A percentile compares a stretch with the other conserved stretches of the same genome.
Evolutionary conservation across 2,797 vertebrate species (phyloP).

Genomic region (Enteromius thamalakanensis): DNA sequence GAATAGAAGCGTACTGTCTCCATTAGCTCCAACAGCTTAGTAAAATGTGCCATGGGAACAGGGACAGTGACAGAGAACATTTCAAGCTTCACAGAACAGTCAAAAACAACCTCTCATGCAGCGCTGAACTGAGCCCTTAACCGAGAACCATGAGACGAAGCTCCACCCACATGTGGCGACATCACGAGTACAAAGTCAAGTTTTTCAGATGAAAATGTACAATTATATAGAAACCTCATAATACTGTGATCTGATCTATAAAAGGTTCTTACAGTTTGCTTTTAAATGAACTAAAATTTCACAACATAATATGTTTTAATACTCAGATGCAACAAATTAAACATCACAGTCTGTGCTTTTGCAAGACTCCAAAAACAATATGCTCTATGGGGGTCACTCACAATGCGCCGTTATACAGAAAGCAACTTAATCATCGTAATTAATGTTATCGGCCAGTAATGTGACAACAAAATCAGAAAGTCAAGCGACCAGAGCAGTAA

Average conservation of each 20-base stretch:
- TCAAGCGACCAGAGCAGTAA: conserved; percentile 33
- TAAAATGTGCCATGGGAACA: conserved; percentile 48
- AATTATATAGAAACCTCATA: not conserved
- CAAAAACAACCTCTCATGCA: conserved; percentile 41
- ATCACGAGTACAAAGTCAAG: conserved; percentile 4
- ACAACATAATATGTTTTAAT: not conserved
- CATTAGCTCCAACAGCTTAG: conserved; percentile 47
- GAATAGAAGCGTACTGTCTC: conserved; percentile 3
- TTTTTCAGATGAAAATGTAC: not conserved
- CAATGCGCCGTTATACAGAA: conserved; percentile 30
- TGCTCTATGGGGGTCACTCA: conserved; percentile 10
- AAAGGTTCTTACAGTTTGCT: not conserved
- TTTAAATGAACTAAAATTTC: not conserved
- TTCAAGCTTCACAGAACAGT: conserved; percentile 26
- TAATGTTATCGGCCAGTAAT: conserved; percentile 47
- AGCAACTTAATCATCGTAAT: conserved; percentile 50
- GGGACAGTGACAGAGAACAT: conserved; percentile 47
- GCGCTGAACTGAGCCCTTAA: not conserved
- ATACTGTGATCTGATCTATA: not conserved
- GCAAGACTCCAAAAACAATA: conserved; percentile 7
- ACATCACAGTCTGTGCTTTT: conserved; percentile 4
- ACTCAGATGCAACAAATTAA: not conserved
- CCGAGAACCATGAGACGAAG: not conserved
- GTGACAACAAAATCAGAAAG: conserved; percentile 50
- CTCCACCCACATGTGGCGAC: not conserved